Base-by-base conservation (phyloP, 2,888 invertebrate genomes). In the Cheilosia pagana region DNA sequence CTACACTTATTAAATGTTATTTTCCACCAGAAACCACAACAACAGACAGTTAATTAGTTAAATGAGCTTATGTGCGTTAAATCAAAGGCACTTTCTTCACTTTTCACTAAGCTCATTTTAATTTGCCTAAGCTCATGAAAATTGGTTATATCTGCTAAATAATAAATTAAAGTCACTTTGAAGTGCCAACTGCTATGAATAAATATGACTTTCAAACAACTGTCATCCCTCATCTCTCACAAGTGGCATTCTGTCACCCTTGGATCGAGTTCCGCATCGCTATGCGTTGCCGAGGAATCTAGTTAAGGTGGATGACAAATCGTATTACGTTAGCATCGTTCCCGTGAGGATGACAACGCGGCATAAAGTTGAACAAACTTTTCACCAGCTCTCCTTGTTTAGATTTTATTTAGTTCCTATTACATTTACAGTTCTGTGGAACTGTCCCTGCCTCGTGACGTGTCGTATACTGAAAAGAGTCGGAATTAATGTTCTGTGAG, bases 181-280 rank as follows among this genome's bases (percentile, higher is more conserved):
- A n/a, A n/a, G 41, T 16, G n/a, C 5, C 14, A n/a, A 5, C 6
- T n/a, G 16, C 6, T 43, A 8, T 41, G 10, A 41, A 41, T 45
- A 7, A 7, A 8, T n/a, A 16, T 16, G 45, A 8, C 16, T 16
- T 45, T 45, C 45, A 45, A 45, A 45, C 16, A 45, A 35, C 35
- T 12, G 35, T 35, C 45, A 45, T 45, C 8, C 16, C 45, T 45
- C 19, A 45, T 45, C 45, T 16, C 45, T 3, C 16, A 5, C 45
- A 45, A 45, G 45, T 45, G 16, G 8, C 8, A 19, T 7, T 19
- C 45, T 45, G 45, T 62, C 45, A 45, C 19, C 45, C 16, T 45
- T 41, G 41, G 39, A 41, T 59, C 41, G 59, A 41, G 39, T 39
- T 25, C n/a, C 59, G 39, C 59, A 41, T 41, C 21, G 41, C 41